phyloP scores from a whole-genome alignment of 2,888 invertebrate species.

The Lasioglossum malachurum region DNA sequence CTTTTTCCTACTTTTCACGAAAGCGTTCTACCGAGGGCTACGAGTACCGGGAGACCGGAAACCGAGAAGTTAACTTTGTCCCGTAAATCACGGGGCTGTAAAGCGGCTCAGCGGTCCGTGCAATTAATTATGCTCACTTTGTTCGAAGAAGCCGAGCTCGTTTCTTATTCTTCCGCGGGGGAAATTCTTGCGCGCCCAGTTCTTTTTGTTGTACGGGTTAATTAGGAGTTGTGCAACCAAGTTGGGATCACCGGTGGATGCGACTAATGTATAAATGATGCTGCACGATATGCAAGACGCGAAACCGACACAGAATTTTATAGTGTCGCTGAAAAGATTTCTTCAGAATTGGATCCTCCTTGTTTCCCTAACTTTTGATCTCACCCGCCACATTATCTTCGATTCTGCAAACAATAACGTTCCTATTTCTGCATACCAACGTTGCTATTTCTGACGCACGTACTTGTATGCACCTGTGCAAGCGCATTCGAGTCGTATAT shows the following conservation, averaged over 20 bases:
- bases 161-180: conserved; percentile 19
- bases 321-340: background rate
- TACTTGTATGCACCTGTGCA: background rate
- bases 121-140: conserved; percentile 77
- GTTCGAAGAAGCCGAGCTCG: conserved; percentile 35
- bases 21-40: background rate
- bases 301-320: background rate
- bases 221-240: conserved; percentile 15
- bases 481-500: background rate
- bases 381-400: background rate
- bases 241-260: background rate
- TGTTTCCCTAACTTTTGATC: background rate
- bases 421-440: background rate
- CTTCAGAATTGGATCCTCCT: background rate
- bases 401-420: background rate
- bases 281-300: background rate
- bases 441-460: background rate
- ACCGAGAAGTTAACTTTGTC: conserved; percentile 14
- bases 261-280: background rate
- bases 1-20: background rate
- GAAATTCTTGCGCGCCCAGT: background rate
- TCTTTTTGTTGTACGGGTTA: conserved; percentile 1
- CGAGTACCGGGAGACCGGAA: background rate
- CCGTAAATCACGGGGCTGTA: conserved; percentile 52
- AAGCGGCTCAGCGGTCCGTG: conserved; percentile 57